Conservation (phyloP, 2,888 invertebrate genomes). For the Lasioglossum malachurum region DNA sequence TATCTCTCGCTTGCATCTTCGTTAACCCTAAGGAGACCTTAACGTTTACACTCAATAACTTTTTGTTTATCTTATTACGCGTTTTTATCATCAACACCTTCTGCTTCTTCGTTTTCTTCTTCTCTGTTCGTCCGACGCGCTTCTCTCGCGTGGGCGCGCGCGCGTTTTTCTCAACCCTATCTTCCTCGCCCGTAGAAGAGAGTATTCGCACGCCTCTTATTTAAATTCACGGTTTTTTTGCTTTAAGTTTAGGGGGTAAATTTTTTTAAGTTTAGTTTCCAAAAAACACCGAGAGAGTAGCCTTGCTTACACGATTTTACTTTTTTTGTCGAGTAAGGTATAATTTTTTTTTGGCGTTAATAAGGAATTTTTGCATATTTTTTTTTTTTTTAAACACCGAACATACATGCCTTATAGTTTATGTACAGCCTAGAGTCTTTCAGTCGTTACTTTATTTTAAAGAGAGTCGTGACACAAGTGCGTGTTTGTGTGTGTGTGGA, state of each 20-base stretch:
- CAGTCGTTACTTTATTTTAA: constrained; percentile 80
- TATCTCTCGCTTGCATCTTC: constrained; percentile 59
- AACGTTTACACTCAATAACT: constrained; percentile 83
- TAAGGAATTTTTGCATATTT: constrained; percentile 79
- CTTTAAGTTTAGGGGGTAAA: constrained; percentile 80
- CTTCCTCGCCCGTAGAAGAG: constrained; percentile 18
- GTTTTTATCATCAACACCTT: not conserved
- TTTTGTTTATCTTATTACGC: constrained; percentile 58
- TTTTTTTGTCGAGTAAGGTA: constrained; percentile 74
- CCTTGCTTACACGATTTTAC: constrained; percentile 78
- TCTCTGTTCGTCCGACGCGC: constrained; percentile 48
- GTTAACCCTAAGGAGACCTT: constrained; percentile 82
- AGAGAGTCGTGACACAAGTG: constrained; percentile 72
- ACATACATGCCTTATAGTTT: constrained; percentile 84
- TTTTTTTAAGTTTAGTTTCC: constrained; percentile 82
- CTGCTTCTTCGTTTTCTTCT: not conserved
- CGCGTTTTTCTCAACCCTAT: constrained; percentile 29
- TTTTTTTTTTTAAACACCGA: constrained; percentile 80
- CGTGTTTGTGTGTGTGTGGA: constrained; percentile 67
- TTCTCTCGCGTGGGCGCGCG: constrained; percentile 48
- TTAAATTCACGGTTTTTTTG: constrained; percentile 69
- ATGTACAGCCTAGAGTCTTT: constrained; percentile 84
- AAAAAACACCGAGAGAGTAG: constrained; percentile 84
- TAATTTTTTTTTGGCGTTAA: constrained; percentile 76
- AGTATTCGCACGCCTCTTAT: constrained; percentile 31